Percentiles rank a stretch among this genome's conserved stretches.
Evolutionary conservation across 2,797 vertebrate species (phyloP).

Genomic region (Sebastes miniatus): DNA sequence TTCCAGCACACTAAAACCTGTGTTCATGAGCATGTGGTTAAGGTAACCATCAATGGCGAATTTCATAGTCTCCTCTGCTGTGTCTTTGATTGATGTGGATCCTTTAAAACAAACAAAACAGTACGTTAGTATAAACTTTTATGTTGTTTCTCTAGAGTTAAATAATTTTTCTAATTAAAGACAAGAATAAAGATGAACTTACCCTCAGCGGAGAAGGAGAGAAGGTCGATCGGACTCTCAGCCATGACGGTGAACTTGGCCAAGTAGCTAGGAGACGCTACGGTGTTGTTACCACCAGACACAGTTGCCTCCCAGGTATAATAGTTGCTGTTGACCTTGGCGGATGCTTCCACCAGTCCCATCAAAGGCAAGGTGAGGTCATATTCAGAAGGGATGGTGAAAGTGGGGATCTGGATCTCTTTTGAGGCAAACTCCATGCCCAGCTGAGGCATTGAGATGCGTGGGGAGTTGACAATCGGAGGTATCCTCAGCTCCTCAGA

Average conservation of each 20-base stretch:
- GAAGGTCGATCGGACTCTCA: conserved; percentile 82
- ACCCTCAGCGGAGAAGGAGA: conserved; percentile 90
- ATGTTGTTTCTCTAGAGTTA: background rate
- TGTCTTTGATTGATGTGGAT: conserved; percentile 78
- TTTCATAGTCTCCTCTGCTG: conserved; percentile 66
- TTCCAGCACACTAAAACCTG: conserved; percentile 79
- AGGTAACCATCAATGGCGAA: conserved; percentile 79
- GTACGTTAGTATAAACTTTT: background rate
- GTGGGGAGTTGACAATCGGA: conserved; percentile 76
- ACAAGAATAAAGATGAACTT: conserved; percentile 51
- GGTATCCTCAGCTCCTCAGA: conserved; percentile 84
- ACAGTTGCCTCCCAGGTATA: conserved; percentile 89
- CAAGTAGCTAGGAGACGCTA: conserved; percentile 69
- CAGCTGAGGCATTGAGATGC: conserved; percentile 79
- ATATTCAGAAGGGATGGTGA: conserved; percentile 85
- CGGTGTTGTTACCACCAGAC: conserved; percentile 84
- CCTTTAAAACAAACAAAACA: conserved; percentile 77
- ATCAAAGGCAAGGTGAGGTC: conserved; percentile 85
- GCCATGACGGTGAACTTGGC: conserved; percentile 80
- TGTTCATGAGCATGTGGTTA: conserved; percentile 84
- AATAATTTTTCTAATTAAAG: background rate
- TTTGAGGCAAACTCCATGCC: conserved; percentile 79
- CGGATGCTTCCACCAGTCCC: conserved; percentile 85
- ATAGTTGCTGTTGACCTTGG: conserved; percentile 88
- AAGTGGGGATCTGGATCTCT: conserved; percentile 82